These are phyloP conservation scores for Ophion ellenae DNA, from an alignment of 2,888 invertebrate species.

Conservation along the genomic window DNA sequence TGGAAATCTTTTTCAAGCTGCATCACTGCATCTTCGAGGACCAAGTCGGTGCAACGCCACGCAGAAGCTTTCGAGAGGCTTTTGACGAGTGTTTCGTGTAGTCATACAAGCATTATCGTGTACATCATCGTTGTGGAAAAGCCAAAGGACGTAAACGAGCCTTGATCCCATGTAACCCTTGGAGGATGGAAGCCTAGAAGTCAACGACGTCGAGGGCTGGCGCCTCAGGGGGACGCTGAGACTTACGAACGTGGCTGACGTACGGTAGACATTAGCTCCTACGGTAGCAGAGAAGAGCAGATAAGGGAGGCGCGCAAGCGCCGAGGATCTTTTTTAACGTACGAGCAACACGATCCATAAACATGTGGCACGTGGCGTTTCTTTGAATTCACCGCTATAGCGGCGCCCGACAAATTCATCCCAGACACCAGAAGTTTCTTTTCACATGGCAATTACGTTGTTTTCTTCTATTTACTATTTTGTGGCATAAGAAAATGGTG, in stretches of 20 bases:
- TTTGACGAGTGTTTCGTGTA: constrained; percentile 58
- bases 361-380: constrained; percentile 54
- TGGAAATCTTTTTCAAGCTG: constrained; percentile 7
- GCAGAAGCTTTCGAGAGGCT: constrained; percentile 47
- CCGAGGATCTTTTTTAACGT: constrained; percentile 18
- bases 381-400: neutral
- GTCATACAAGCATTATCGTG: constrained; percentile 43
- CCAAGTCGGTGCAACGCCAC: constrained; percentile 33
- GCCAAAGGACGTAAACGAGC: constrained; percentile 58
- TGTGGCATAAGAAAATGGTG: no score
- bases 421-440: neutral
- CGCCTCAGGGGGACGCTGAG: constrained; percentile 9
- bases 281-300: constrained; percentile 38
- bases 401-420: neutral
- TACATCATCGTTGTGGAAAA: constrained; percentile 44
- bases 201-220: constrained; percentile 36
- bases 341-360: constrained; percentile 29
- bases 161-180: constrained; percentile 38
- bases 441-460: neutral
- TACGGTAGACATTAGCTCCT: constrained; percentile 43
- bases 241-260: constrained; percentile 34
- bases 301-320: constrained; percentile 36
- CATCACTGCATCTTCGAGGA: neutral
- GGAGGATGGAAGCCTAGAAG: constrained; percentile 25
- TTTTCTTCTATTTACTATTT: neutral